Base-by-base conservation (phyloP, 2,797 vertebrate genomes). In the Oreochromis grahami region DNA sequence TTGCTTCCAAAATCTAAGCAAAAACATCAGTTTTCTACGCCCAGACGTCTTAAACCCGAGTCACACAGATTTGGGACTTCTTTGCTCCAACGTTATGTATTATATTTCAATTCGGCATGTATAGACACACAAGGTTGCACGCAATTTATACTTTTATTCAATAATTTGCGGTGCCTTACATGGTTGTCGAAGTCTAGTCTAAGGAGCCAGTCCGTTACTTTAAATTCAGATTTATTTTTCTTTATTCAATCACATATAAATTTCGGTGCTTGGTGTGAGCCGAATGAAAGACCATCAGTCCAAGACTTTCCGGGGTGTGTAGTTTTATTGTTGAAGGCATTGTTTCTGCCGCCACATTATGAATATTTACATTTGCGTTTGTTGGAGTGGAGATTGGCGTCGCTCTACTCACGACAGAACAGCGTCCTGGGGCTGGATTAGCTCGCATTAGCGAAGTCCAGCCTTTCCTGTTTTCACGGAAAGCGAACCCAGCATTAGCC, bases 381-480 rank as follows among this genome's bases (percentile, higher is more conserved):
- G 77, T 58, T 12, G 4, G 58, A 26, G 24, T 6, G 21, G 10
- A 3, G 24, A 7, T 32, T 21, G 7, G 38, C 26, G 41, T 3
- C n/a, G 63, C 63, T 41, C 36, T 24, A 15, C 36, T 68, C 63
- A 24, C 8, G 17, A 8, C 13, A 36, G 17, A 5, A 10, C 8
- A n/a, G 29, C 13, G 5, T 14, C 15, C 4, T 29, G 8, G 26
- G 17, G n/a, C 26, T 43, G 7, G 17, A 55, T 82, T 77, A 79
- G 52, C 85, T 79, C 48, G 1, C 53, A 21, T 55, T 76, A 80
- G 34, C 50, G 55, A 7, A 1, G 10, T 81, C 76, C 48, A 76
- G 74, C 86, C 48, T 87, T 94, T 95, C 93, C 93, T 95, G 93
- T 94, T 95, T 95, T 92, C 76, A 81, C 93, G 94, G 93, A 93